A percentile compares a stretch with the other conserved stretches of the same genome.
Evolutionary conservation across 2,113 vertebrate genomes (phyloP).

Genomic region (Geococcyx californianus): DNA sequence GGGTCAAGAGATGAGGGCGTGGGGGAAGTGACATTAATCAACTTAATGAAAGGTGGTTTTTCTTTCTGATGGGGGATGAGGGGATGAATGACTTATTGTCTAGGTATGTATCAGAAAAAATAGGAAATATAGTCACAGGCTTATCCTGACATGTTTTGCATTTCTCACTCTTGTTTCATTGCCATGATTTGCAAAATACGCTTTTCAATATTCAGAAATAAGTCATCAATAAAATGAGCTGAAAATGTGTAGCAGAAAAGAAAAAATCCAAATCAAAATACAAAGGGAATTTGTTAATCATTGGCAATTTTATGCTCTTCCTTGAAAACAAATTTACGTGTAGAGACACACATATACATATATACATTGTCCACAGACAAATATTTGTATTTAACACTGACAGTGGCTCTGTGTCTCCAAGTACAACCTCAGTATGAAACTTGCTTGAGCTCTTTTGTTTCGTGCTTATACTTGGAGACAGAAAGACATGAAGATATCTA

Average conservation of each 20-base stretch:
- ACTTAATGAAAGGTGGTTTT: neutral
- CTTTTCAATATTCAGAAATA: neutral
- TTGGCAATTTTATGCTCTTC: neutral
- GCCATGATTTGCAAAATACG: neutral
- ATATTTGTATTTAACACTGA: neutral
- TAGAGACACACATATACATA: neutral
- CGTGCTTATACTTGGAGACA: neutral
- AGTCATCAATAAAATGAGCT: neutral
- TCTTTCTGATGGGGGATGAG: neutral
- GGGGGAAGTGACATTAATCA: neutral
- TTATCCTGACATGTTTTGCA: neutral
- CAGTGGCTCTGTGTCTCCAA: neutral
- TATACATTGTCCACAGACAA: neutral
- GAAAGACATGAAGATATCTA: neutral
- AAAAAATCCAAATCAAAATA: neutral
- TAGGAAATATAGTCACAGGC: neutral
- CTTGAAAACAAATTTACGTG: neutral
- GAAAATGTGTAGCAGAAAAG: neutral
- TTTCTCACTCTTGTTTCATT: neutral
- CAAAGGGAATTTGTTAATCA: neutral
- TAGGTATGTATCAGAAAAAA: neutral
- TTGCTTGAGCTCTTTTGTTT: neutral
- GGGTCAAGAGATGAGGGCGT: rapidly evolving
- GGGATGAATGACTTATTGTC: neutral
- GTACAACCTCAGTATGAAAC: neutral